Evolutionary conservation across 1,140 invertebrate species (phyloP).

Genomic region (Doryteuthis pealeii): DNA sequence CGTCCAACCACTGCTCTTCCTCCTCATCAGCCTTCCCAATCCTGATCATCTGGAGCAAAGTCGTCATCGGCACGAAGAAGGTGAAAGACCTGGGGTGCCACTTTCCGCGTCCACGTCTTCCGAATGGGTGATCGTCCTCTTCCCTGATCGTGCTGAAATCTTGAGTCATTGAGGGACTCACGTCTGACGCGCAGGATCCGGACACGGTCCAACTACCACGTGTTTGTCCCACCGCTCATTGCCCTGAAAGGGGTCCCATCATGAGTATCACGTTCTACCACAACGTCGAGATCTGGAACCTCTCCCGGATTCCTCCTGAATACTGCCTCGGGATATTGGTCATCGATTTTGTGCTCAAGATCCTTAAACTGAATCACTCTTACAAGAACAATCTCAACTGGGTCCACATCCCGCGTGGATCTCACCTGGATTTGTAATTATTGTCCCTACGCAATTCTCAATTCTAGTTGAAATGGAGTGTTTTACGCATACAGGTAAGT

Average conservation of each 20-base stretch:
- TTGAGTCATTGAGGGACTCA: conserved; percentile 47
- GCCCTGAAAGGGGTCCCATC: conserved; percentile 39
- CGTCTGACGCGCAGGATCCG: conserved; percentile 45
- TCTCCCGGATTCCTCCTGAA: conserved; percentile 50
- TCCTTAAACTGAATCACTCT: conserved; percentile 43
- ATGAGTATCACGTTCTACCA: conserved; percentile 51
- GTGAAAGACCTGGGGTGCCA: conserved; percentile 55
- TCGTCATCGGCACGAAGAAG: conserved; percentile 46
- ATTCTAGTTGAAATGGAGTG: conserved; percentile 45
- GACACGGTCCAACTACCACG: conserved; percentile 48
- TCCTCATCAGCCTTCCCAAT: conserved; percentile 48
- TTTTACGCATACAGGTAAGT: conserved; percentile 46
- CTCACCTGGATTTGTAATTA: conserved; percentile 44
- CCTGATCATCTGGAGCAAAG: conserved; percentile 48
- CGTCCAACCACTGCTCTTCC: conserved; percentile 47
- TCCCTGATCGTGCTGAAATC: conserved; percentile 39
- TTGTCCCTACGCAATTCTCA: conserved; percentile 40
- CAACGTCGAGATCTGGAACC: conserved; percentile 57
- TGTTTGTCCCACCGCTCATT: conserved; percentile 46
- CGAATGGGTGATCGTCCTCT: conserved; percentile 45
- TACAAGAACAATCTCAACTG: conserved; percentile 39
- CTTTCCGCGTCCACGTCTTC: conserved; percentile 46
- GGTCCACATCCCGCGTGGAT: too few relatives aligned
- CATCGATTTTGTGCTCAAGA: conserved; percentile 37
- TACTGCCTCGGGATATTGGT: conserved; percentile 49